A percentile compares a stretch with the other conserved stretches of the same genome.
Evolutionary conservation across 2,888 invertebrate species (phyloP).

Genomic region (Drosophila glabriapex): DNA sequence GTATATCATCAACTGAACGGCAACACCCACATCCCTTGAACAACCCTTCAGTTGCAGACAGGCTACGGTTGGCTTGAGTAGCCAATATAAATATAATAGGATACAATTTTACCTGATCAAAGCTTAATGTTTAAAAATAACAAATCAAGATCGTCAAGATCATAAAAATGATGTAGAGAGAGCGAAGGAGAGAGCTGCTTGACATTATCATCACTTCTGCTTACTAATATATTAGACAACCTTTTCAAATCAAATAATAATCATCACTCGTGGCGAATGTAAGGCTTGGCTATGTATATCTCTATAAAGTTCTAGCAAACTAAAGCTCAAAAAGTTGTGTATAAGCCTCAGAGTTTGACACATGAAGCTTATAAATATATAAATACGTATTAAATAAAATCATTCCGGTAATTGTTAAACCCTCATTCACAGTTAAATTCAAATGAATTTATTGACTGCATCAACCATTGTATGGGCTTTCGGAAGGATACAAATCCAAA

Average conservation of each 20-base stretch:
- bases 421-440: neutral
- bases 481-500: neutral
- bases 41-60: neutral
- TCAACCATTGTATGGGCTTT: neutral
- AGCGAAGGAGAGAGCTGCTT: neutral
- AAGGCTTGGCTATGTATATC: fast-evolving
- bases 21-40: neutral
- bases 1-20: neutral
- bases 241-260: neutral
- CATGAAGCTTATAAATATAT: neutral
- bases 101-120: no score
- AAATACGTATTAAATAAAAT: neutral
- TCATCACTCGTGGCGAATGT: neutral
- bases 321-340: neutral
- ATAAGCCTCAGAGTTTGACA: neutral
- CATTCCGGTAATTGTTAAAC: neutral
- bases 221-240: neutral
- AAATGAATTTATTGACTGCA: neutral
- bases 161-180: no score
- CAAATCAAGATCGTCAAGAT: no score
- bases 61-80: neutral
- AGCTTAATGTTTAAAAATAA: no score
- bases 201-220: neutral
- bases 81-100: no score
- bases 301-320: neutral